Evolutionary conservation across 2,888 invertebrate species (phyloP), one percentile per base, ranked within the genome.

Genomic region (Lepidocyrtinus sp.): DNA sequence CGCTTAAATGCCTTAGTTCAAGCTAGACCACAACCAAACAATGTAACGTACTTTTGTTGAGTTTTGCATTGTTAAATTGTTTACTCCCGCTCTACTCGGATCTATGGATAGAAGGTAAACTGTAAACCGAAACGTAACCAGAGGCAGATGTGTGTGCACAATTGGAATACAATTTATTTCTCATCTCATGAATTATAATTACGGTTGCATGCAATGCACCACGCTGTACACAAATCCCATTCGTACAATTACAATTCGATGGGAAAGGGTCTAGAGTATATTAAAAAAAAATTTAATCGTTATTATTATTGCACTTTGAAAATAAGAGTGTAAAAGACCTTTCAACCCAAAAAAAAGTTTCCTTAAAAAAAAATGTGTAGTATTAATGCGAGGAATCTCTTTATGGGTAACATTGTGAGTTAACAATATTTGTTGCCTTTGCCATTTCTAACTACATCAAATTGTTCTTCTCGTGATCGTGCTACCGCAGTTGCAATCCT

Each of bases 101-200:
- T n/a, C n/a, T n/a, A n/a, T n/a, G n/a, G n/a, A n/a, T n/a, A n/a
- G n/a, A n/a, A n/a, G n/a, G n/a, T n/a, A n/a, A n/a, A n/a, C n/a
- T n/a, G n/a, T n/a, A n/a, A n/a, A n/a, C n/a, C n/a, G n/a, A n/a
- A n/a, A n/a, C n/a, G n/a, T n/a, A n/a, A n/a, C n/a, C 36, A 12
- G 12, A 36, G 36, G 61, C 74, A 75, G 74, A 75, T 75, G 74
- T 75, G 67, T 61, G 45, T 17, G 25, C 55, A 61, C 55, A 36
- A 61, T 55, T 46, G 46, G 36, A 26, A 22, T 22, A 72, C n/a
- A 17, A 17, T 21, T 55, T 64, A 55, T 17, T n/a, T 19, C 26
- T 24, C 36, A 67, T 75, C 69, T 62, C 61, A 69, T 75, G 75
- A 75, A 75, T 75, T n/a, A n/a, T n/a, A n/a, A n/a, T n/a, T n/a